Evolutionary conservation across 2,888 invertebrate genomes (phyloP), one percentile per base, ranked within the genome.

Genomic region (Notodonta ziczac): DNA sequence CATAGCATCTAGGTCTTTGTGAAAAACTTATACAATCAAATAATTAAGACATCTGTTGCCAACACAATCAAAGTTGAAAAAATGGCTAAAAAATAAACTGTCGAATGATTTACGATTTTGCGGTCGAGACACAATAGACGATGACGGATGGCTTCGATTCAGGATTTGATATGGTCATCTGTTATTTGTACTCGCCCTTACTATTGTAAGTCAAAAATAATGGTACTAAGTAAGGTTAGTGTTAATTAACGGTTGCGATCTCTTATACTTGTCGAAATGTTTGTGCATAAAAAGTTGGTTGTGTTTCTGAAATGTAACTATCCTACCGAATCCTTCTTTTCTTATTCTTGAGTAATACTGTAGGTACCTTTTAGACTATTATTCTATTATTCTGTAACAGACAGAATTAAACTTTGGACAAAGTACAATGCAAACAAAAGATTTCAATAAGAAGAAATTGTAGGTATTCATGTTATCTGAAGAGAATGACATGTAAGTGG

Each of bases 141-240:
- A 67, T 76, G 79, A 78, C 74, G 55, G 61, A 69, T 63, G 51
- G 32, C 51, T 77, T 73, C 59, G 59, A 82, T 82, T 82, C 73
- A 75, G 52, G 35, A 77, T 82, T 75, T 12, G 82, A 62, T 61
- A 72, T 69, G 76, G 80, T 59, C 67, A 59, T 62, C 65, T 50
- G 14, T 9, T 50, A 50, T 8, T 50, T 50, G 14, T 7, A 4
- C 16, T 46, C 46, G 46, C 46, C 46, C n/a, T 46, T 46, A 46
- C 46, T 46, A 46, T 46, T 6, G 46, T 46, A n/a, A n/a, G 13
- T 4, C 9, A 46, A 46, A 46, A 46, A 4, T 46, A n/a, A 46
- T 5, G 1, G 9, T 46, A 46, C 46, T 46, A 5, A 6, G 13
- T 46, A 42, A 42, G 9, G 42, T 46, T 46, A 4, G 44, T 13